A percentile compares a stretch with the other conserved stretches of the same genome.
Evolutionary conservation across 2,113 vertebrate species (phyloP).

Genomic region (Connochaetes taurinus): DNA sequence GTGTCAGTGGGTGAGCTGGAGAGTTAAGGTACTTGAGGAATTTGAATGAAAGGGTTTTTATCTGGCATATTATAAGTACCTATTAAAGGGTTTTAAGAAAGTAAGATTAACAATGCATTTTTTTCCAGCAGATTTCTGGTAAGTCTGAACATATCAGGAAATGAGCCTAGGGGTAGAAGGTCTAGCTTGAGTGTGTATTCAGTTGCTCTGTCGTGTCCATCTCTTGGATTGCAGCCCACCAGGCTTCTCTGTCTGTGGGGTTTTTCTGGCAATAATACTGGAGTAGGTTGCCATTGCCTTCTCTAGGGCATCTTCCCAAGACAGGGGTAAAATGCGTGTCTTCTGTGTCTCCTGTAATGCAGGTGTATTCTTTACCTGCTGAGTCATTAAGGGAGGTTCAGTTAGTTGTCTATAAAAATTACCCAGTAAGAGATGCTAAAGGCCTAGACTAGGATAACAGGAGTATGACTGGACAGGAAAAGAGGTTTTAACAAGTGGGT

Average conservation of each 20-base stretch:
- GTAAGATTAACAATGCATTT: background rate
- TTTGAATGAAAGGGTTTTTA: background rate
- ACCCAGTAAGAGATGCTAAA: background rate
- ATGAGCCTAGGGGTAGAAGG: background rate
- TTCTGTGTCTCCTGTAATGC: background rate
- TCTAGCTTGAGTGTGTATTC: background rate
- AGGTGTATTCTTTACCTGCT: background rate
- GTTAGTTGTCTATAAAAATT: background rate
- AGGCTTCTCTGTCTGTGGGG: background rate
- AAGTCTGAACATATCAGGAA: background rate
- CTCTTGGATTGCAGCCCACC: background rate
- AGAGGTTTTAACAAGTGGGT: background rate
- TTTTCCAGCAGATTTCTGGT: background rate
- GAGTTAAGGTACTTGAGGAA: background rate
- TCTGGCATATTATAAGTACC: background rate
- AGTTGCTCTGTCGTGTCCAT: background rate
- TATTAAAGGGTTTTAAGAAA: background rate
- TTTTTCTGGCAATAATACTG: background rate
- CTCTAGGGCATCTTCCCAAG: background rate
- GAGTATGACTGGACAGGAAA: background rate
- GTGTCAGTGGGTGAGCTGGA: background rate
- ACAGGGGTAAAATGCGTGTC: accelerated
- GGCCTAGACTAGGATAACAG: background rate
- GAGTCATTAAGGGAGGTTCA: background rate
- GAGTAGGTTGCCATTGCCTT: background rate